Percentiles rank a stretch among this genome's conserved stretches.
phyloP scores from a whole-genome alignment of 2,888 invertebrate genomes.

The Perdita meconis region DNA sequence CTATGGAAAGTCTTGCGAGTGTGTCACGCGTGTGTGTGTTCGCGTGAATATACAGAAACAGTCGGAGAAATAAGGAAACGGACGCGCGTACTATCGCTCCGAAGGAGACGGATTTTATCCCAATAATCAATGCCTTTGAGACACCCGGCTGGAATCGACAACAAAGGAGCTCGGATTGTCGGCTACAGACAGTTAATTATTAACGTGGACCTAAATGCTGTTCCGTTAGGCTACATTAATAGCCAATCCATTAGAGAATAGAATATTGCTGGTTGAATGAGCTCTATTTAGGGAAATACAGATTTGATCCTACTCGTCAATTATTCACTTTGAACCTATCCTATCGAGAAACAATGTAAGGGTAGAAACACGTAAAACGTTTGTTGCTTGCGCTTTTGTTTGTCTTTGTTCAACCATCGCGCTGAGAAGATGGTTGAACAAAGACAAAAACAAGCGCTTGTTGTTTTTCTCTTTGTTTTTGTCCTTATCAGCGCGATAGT shows the following conservation, averaged over 20 bases:
- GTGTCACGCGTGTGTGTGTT: neutral
- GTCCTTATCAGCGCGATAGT: too few species aligned
- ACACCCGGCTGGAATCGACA: neutral
- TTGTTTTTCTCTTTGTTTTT: too few species aligned
- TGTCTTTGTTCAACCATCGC: too few species aligned
- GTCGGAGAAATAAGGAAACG: neutral
- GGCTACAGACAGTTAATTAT: conserved; percentile 16
- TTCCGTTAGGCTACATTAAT: neutral
- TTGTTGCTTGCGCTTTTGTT: too few species aligned
- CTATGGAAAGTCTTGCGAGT: neutral
- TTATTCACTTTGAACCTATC: too few species aligned
- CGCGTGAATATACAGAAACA: conserved; percentile 15
- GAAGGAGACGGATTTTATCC: conserved; percentile 41
- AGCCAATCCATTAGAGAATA: neutral
- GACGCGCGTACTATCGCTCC: neutral
- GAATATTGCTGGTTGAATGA: neutral
- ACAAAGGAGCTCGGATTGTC: conserved; percentile 8
- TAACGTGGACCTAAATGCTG: conserved; percentile 8
- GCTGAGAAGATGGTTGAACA: too few species aligned
- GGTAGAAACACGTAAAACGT: too few species aligned
- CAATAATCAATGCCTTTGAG: conserved; percentile 29
- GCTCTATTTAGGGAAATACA: neutral
- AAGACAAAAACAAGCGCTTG: too few species aligned
- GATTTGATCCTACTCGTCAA: neutral
- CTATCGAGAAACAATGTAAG: too few species aligned